Base-by-base conservation (phyloP, 2,888 invertebrate species). In the Agriotes lineatus region DNA sequence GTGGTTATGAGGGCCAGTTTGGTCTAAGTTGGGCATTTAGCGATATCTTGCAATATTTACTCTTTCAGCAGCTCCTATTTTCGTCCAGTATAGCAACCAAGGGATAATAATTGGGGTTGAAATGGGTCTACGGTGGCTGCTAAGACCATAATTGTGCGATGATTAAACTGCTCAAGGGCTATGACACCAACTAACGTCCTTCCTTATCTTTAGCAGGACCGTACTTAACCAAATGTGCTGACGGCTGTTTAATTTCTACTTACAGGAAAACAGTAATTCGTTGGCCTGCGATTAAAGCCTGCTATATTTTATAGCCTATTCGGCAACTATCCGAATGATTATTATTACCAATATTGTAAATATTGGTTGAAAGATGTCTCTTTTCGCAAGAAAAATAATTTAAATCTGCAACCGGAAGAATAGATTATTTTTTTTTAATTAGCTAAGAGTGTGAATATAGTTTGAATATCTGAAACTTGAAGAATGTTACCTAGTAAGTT, bases 161-260 rank as follows among this genome's bases (percentile, higher is more conserved):
- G 79, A 80, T 80, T 80, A 79, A 80, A 80, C 78, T 75, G 77
- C 77, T 78, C 72, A 69, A 73, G 69, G 75, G 74, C 72, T 72
- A 64, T 59, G 68, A 72, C 73, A 67, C 66, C 64, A 50, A 57
- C 65, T 68, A 60, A 56, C 54, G 65, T 67, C 68, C 61, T 67
- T 69, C 73, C 74, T 75, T 75, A 71, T 67, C 70, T 64, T 48
- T 50, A 37, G 7, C 57, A 65, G 65, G 25, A 18, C 37, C 60
- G 60, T 59, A 56, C 42, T 61, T 18, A 37, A 44, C 48, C 25
- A 44, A 59, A 25, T 22, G 45, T 56, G 37, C 19, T 48, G 19
- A 48, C 48, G 48, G 22, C 22, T 10, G 48, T 48, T 48, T 48
- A 48, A 48, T 22, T 18, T 20, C 48, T 20, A n/a, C 22, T 25